phyloP scores from a whole-genome alignment of 2,113 vertebrate genomes.

The Alexandromys fortis region DNA sequence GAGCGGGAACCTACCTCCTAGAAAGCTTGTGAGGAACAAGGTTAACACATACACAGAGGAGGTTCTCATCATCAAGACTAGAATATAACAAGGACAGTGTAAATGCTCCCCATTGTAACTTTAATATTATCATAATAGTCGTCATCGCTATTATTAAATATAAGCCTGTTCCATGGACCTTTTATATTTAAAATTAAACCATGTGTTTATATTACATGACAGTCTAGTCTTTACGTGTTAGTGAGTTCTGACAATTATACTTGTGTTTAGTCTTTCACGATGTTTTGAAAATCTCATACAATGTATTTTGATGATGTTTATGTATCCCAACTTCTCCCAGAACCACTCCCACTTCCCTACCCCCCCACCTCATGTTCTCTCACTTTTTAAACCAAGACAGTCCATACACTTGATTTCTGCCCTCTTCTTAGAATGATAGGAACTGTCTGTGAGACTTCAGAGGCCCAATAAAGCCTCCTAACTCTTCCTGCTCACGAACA shows the following conservation, averaged over 20 bases:
- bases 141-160: background rate
- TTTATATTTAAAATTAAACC: background rate
- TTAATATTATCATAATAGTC: background rate
- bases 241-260: background rate
- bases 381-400: background rate
- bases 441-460: background rate
- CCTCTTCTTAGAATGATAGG: background rate
- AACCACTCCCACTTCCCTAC: background rate
- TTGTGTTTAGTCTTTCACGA: background rate
- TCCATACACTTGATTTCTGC: background rate
- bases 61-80: background rate
- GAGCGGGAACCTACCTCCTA: background rate
- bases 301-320: background rate
- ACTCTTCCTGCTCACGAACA: conserved; percentile 23
- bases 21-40: background rate
- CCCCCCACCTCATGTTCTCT: background rate
- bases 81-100: background rate
- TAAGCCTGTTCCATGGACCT: background rate
- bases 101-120: background rate
- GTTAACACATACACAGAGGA: background rate
- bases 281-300: background rate
- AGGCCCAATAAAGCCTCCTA: conserved; percentile 36
- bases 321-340: background rate
- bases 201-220: background rate
- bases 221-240: background rate